Evolutionary conservation across 2,888 invertebrate genomes (phyloP), one percentile per base, ranked within the genome.

Genomic region (Oligia fasciuncula): DNA sequence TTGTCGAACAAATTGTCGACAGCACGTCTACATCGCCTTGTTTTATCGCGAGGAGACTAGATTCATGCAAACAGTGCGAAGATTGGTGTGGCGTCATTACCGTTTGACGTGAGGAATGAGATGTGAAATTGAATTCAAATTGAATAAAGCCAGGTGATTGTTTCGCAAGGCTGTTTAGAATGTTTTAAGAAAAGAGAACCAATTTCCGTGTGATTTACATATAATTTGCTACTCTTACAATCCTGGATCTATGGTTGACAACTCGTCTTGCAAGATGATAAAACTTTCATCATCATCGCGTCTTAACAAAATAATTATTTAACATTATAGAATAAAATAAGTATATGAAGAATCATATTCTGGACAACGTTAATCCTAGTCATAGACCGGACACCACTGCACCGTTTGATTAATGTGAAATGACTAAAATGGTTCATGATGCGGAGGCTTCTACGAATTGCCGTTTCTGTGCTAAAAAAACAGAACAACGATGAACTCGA

Each of bases 1-100:
- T 87, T 86, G 85, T 87, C 62, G 77, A 79, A 85, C 87, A 79
- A 84, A 81, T 79, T 76, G 76, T 76, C 74, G 77, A 63, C 66
- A 72, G 79, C 75, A 77, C 69, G 73, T 69, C 68, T 81, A 72
- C 68, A 54, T 75, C 43, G 66, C 51, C 69, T 70, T 79, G 82
- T 72, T 87, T 75, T 85, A 79, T 73, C 63, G 49, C 77, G 49
- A 2, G 17, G 51, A 76, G 75, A 76, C 84, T 85, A 76, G 70
- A 76, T 73, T 84, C 79, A 80, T 66, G 71, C 71, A 73, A 76
- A 73, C 73, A 65, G 63, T 35, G 77, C 66, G 77, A 83, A 83
- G 83, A 84, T 77, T 71, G 63, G 66, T 82, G 73, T 70, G 70
- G 35, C 60, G 35, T 82, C 68, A 85, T 69, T 85, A 85, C 43